Conservation (phyloP, 2,113 vertebrate genomes). For the Channa maculata region DNA sequence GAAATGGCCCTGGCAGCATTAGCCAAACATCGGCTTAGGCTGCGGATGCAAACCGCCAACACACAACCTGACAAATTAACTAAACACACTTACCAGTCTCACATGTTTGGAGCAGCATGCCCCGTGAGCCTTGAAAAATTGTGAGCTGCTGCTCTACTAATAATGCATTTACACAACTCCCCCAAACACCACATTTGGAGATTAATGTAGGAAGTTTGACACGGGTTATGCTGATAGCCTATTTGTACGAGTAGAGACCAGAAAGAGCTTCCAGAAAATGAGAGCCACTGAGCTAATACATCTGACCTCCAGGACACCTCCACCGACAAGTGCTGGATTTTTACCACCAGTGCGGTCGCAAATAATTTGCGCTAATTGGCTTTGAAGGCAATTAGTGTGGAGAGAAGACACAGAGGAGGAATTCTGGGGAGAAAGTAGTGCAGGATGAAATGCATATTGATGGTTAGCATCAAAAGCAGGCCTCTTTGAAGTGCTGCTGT, state of each 20-base stretch:
- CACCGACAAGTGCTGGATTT: slow-evolving; percentile 36
- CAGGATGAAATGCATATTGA: slow-evolving; percentile 79
- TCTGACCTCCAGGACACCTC: slow-evolving; percentile 68
- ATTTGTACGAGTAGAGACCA: slow-evolving; percentile 56
- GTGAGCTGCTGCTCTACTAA: slow-evolving; percentile 54
- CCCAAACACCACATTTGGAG: slow-evolving; percentile 34
- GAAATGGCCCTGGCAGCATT: slow-evolving; percentile 81
- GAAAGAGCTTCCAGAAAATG: slow-evolving; percentile 63
- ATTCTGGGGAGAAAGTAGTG: slow-evolving; percentile 64
- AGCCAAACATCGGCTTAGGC: slow-evolving; percentile 74
- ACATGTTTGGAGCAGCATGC: slow-evolving; percentile 63
- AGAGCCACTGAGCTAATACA: slow-evolving; percentile 63
- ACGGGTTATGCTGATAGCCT: slow-evolving; percentile 57
- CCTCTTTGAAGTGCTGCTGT: slow-evolving; percentile 77
- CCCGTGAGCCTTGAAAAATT: slow-evolving; percentile 60
- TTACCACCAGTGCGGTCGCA: slow-evolving; percentile 60
- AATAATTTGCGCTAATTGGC: slow-evolving; percentile 80
- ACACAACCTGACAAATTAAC: slow-evolving; percentile 78
- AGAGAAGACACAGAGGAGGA: slow-evolving; percentile 65
- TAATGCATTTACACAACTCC: slow-evolving; percentile 63
- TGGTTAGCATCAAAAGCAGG: slow-evolving; percentile 76
- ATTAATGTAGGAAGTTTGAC: slow-evolving; percentile 66
- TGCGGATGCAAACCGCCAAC: slow-evolving; percentile 69
- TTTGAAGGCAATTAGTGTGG: slow-evolving; percentile 77
- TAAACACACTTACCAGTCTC: slow-evolving; percentile 77